phyloP scores from a whole-genome alignment of 2,113 vertebrate species.

The Sinocyclocheilus maitianheensis region DNA sequence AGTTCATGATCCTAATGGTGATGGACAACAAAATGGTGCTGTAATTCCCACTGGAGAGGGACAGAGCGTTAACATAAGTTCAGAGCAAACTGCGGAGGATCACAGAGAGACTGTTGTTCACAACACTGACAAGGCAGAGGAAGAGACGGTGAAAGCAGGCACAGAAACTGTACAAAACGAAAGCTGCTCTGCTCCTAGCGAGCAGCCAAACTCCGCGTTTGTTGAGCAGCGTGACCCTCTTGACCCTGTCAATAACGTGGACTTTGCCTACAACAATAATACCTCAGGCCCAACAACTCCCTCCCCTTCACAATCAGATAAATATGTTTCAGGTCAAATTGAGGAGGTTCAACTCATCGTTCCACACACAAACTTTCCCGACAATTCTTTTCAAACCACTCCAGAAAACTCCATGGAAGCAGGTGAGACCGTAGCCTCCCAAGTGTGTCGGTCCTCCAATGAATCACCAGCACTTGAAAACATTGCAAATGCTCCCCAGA shows the following conservation, averaged over 20 bases:
- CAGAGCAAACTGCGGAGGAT: conserved; percentile 43
- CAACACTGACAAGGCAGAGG: conserved; percentile 43
- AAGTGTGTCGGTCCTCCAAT: conserved; percentile 58
- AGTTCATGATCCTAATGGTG: conserved; percentile 28
- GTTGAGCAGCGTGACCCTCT: conserved; percentile 43
- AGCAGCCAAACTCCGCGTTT: conserved; percentile 49
- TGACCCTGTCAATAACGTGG: conserved; percentile 49
- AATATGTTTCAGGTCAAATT: conserved; percentile 54
- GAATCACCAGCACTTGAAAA: conserved; percentile 52
- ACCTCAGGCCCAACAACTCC: conserved; percentile 72
- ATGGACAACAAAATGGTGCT: conserved; percentile 58
- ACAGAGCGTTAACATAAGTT: conserved; percentile 25
- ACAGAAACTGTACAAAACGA: conserved; percentile 39
- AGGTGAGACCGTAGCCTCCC: conserved; percentile 58
- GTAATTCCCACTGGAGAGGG: conserved; percentile 52
- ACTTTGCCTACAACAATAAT: conserved; percentile 64
- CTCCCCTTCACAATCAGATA: conserved; percentile 53
- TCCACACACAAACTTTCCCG: conserved; percentile 51
- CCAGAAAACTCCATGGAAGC: conserved; percentile 49
- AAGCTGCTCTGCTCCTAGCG: conserved; percentile 33
- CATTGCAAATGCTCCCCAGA: conserved; percentile 19
- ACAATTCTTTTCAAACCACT: conserved; percentile 37
- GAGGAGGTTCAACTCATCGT: conserved; percentile 61
- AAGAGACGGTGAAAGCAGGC: conserved; percentile 35
- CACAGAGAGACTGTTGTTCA: conserved; percentile 57